A percentile compares a stretch with the other conserved stretches of the same genome.
Conservation (phyloP, 2,888 invertebrate genomes). For the Ferdinandea cuprea region DNA sequence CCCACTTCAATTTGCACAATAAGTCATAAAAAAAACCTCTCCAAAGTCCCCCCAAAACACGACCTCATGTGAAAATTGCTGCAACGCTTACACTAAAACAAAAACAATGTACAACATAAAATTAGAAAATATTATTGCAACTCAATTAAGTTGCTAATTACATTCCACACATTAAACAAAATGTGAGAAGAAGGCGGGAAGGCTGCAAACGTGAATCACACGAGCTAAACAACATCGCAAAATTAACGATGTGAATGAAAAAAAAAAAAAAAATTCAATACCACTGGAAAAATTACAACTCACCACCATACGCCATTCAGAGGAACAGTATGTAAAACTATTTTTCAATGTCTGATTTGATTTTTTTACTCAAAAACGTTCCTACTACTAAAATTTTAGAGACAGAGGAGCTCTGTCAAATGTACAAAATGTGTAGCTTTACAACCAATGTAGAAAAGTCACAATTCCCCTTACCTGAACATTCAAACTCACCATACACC, state of each 20-base stretch:
- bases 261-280: slow-evolving; percentile 24
- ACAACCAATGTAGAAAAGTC: slow-evolving; percentile 35
- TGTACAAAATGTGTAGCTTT: slow-evolving; percentile 42
- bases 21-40: neutral
- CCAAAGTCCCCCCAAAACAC: neutral
- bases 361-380: slow-evolving; percentile 13
- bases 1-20: no score
- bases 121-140: slow-evolving; percentile 39
- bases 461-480: slow-evolving; percentile 26
- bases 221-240: slow-evolving; percentile 1
- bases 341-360: neutral
- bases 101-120: no score
- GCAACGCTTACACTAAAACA: neutral
- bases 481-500: slow-evolving; percentile 60
- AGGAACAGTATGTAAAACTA: slow-evolving; percentile 11
- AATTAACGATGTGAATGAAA: slow-evolving; percentile 26
- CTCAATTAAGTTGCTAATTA: slow-evolving; percentile 43
- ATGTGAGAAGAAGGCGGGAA: slow-evolving; percentile 51
- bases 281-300: slow-evolving; percentile 37
- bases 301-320: slow-evolving; percentile 53
- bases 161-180: slow-evolving; percentile 29
- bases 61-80: slow-evolving; percentile 23
- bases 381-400: slow-evolving; percentile 1
- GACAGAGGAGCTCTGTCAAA: slow-evolving; percentile 9
- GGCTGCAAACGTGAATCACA: slow-evolving; percentile 29